Base-by-base conservation (phyloP, 2,113 vertebrate species). In the Climacteris rufus region DNA sequence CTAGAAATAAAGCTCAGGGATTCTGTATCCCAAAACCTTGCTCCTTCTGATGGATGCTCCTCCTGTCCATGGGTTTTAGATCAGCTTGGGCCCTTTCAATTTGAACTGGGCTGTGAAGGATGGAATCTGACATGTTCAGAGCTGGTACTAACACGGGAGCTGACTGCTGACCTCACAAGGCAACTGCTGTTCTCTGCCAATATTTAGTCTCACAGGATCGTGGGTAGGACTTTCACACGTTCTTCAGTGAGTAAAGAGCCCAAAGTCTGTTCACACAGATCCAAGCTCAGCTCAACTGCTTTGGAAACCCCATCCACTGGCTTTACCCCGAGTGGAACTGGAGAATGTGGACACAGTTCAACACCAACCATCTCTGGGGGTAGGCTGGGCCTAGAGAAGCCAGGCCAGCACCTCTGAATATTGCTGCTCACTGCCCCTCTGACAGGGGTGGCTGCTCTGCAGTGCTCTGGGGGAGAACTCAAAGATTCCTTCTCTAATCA, bases 151-250 rank as follows among this genome's bases (percentile, higher is more conserved):
- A 66, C 45, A 6, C 31, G 82, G 37, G 69, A 49, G 40, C 33
- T 82, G 10, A 40, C 27, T 83, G 47, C 87, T 93, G 66, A 52
- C 91, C 93, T 78, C 49, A 65, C 59, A 37, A 80, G 71, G 59
- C 76, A 81, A 47, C 69, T 52, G n/a, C 87, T 88, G 60, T 13
- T 86, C 61, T 53, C 85, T 96, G 94, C 88, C 95, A 96, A 45
- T 63, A 60, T 94, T 93, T 53, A 86, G 25, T 77, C 85, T 96
- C 66, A 13, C 75, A 81, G 83, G 40, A 66, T 77, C 2, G 22
- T 69, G 59, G 39, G 59, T 47, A 83, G 79, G 68, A 77, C 89
- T 94, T 91, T 81, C 79, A 88, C 90, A 74, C 87, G 33, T 66
- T 42, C 69, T 81, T 86, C 44, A 87, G 49, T 65, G 84, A 85